These are phyloP conservation scores for Podotricha telesiphe DNA, from an alignment of 2,888 invertebrate genomes.

Conservation along the genomic window DNA sequence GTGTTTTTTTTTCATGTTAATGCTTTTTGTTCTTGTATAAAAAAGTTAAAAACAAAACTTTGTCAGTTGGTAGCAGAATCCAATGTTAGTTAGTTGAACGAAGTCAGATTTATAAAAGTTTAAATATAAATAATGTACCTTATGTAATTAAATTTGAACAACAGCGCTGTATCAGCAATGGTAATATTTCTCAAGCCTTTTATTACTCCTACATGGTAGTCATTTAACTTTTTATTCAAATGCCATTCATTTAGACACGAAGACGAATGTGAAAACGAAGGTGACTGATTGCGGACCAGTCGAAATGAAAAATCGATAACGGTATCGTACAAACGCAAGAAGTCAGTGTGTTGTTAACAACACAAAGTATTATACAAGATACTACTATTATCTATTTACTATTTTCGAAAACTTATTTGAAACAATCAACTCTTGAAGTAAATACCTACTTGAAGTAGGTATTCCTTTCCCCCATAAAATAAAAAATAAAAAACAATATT, in stretches of 20 bases:
- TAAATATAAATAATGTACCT: not conserved
- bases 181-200: not conserved
- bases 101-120: not conserved
- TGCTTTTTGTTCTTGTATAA: no score
- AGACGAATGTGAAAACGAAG: constrained; percentile 16
- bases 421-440: no score
- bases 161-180: not conserved
- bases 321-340: not conserved
- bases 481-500: no score
- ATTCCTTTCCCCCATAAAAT: no score
- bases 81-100: no score
- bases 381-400: not conserved
- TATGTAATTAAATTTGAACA: not conserved
- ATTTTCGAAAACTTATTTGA: not conserved
- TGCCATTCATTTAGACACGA: constrained; percentile 7
- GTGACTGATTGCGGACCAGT: constrained; percentile 17
- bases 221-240: constrained; percentile 15
- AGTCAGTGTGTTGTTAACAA: not conserved
- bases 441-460: no score
- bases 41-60: no score
- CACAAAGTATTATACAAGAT: not conserved
- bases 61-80: no score
- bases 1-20: no score
- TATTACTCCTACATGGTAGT: constrained; percentile 3
- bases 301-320: constrained; percentile 15